A percentile compares a stretch with the other conserved stretches of the same genome.
Conservation (phyloP, 2,113 vertebrate species). For the Neogobius melanostomus region DNA sequence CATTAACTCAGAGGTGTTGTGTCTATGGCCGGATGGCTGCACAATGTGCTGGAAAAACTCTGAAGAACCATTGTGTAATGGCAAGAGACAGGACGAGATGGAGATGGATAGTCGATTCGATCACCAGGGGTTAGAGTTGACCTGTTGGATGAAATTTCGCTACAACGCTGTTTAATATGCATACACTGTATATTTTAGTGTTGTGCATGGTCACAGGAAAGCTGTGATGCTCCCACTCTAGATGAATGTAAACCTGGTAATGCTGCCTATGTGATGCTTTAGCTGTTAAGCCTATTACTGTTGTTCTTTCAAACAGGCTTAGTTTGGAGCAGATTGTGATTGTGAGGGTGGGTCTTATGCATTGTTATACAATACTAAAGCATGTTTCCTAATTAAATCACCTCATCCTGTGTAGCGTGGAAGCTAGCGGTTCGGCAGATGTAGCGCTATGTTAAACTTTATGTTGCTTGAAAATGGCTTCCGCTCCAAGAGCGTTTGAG, state of each 20-base stretch:
- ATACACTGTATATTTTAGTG: background rate
- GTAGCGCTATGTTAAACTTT: conserved; percentile 99
- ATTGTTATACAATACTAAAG: conserved; percentile 37
- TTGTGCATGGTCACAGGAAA: background rate
- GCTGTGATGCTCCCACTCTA: background rate
- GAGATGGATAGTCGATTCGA: no score
- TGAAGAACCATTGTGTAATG: no score
- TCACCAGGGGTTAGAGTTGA: no score
- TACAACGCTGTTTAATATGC: background rate
- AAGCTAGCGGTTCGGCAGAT: conserved; percentile 93
- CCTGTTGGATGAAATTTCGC: no score
- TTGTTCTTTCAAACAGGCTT: conserved; percentile 23
- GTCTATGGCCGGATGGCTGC: no score
- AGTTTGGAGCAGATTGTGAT: conserved; percentile 25
- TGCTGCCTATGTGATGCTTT: conserved; percentile 5
- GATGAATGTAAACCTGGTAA: conserved; percentile 2
- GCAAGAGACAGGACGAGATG: no score
- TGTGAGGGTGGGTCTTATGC: conserved; percentile 38
- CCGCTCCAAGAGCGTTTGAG: conserved; percentile 89
- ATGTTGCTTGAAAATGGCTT: conserved; percentile 97
- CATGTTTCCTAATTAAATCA: conserved; percentile 87
- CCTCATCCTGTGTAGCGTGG: conserved; percentile 86
- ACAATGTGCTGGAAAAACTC: no score
- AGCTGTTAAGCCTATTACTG: conserved; percentile 23
- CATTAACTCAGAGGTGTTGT: no score